Percentiles rank a stretch among this genome's conserved stretches.
These are phyloP conservation scores for Cordilura impudica DNA, from an alignment of 2,888 invertebrate genomes.

Conservation along the genomic window DNA sequence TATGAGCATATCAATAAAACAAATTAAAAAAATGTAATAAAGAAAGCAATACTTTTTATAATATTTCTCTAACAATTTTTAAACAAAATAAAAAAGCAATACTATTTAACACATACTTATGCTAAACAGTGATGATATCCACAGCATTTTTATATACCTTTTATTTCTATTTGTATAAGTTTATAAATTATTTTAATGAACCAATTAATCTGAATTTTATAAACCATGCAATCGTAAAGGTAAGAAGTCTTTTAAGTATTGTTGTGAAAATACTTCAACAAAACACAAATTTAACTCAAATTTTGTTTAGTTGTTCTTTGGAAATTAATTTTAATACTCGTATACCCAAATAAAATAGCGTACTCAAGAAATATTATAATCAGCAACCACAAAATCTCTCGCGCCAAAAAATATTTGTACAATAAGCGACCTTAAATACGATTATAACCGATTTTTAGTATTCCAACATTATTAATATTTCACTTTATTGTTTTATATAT, in stretches of 20 bases:
- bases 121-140: no score
- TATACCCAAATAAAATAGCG: slow-evolving; percentile 17
- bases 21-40: not conserved
- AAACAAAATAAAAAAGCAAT: slow-evolving; percentile 22
- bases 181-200: slow-evolving; percentile 1
- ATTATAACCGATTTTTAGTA: not conserved
- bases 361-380: not conserved
- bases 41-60: slow-evolving; percentile 14
- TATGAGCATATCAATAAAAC: not conserved
- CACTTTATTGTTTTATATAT: not conserved
- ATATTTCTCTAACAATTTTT: slow-evolving; percentile 20
- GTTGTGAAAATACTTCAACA: slow-evolving; percentile 3
- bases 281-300: not conserved
- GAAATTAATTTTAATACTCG: slow-evolving; percentile 27
- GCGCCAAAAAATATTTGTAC: slow-evolving; percentile 8
- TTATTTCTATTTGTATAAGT: not conserved
- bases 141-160: not conserved
- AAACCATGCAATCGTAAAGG: not conserved
- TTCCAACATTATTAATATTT: not conserved
- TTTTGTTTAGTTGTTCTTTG: slow-evolving; percentile 4
- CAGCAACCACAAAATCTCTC: not conserved
- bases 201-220: not conserved
- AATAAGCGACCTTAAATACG: slow-evolving; percentile 14
- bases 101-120: not conserved
- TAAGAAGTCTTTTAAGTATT: slow-evolving; percentile 6